phyloP scores from a whole-genome alignment of 2,797 vertebrate species.

The Alca torda region DNA sequence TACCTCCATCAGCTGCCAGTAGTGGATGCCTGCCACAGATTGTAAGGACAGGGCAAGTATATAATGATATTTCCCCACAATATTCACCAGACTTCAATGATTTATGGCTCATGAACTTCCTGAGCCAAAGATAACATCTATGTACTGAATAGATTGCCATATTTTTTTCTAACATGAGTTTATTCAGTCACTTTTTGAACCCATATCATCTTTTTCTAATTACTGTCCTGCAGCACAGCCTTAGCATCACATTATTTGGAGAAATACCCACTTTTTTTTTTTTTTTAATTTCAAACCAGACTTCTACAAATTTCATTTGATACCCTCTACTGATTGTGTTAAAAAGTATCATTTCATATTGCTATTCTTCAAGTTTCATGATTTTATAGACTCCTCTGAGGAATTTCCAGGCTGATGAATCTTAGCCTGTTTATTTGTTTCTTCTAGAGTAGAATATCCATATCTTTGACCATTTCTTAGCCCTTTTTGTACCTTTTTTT shows the following conservation, averaged over 20 bases:
- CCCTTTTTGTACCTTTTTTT: neutral
- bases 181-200: neutral
- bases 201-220: neutral
- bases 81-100: neutral
- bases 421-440: neutral
- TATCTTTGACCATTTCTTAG: neutral
- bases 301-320: neutral
- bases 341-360: neutral
- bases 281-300: neutral
- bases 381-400: neutral
- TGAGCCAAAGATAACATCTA: neutral
- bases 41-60: neutral
- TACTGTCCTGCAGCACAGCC: neutral
- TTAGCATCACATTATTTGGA: neutral
- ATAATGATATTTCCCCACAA: neutral
- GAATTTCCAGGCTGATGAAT: neutral
- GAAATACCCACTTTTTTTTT: neutral
- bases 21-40: neutral
- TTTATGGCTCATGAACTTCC: neutral
- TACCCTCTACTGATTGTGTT: neutral
- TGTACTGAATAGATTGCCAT: neutral
- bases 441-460: neutral
- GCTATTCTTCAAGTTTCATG: neutral
- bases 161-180: neutral
- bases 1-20: neutral